Percentiles rank a stretch among this genome's conserved stretches.
Evolutionary conservation across 2,113 vertebrate species (phyloP).

Genomic region (Sebastes fasciatus): DNA sequence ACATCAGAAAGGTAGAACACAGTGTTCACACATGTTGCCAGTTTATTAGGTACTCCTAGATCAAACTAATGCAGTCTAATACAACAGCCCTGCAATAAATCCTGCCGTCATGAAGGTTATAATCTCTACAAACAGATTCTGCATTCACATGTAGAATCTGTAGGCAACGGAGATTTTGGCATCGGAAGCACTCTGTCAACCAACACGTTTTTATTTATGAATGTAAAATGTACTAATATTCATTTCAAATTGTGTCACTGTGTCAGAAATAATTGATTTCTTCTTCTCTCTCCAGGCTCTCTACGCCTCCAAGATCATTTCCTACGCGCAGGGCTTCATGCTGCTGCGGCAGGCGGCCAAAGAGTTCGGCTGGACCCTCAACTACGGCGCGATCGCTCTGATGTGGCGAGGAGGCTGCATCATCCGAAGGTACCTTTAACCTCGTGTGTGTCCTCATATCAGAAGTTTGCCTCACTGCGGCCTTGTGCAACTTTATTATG

Average conservation of each 20-base stretch:
- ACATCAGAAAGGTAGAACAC: conserved; percentile 90
- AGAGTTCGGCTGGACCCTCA: conserved; percentile 95
- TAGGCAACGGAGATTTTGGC: too few relatives aligned
- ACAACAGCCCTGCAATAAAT: not conserved
- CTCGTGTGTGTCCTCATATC: not conserved
- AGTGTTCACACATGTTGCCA: not conserved
- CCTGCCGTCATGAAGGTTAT: not conserved
- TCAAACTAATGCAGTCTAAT: not conserved
- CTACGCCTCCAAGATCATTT: conserved; percentile 99
- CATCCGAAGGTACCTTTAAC: conserved; percentile 89
- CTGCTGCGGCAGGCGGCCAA: conserved; percentile 93
- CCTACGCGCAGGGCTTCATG: conserved; percentile 98
- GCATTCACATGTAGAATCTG: too few relatives aligned
- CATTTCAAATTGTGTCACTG: not conserved
- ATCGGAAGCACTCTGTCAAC: too few relatives aligned
- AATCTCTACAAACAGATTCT: too few relatives aligned
- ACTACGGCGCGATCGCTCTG: conserved; percentile 95
- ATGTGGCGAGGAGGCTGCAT: conserved; percentile 99
- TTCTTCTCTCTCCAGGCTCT: conserved; percentile 86
- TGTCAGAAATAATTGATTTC: not conserved
- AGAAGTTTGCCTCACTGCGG: conserved; percentile 25
- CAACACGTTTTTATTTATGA: not conserved
- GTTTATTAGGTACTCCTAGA: not conserved
- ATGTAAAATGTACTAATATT: not conserved
- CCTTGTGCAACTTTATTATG: conserved; percentile 34